phyloP scores from a whole-genome alignment of 1,140 invertebrate species.

The Ylistrum balloti region DNA sequence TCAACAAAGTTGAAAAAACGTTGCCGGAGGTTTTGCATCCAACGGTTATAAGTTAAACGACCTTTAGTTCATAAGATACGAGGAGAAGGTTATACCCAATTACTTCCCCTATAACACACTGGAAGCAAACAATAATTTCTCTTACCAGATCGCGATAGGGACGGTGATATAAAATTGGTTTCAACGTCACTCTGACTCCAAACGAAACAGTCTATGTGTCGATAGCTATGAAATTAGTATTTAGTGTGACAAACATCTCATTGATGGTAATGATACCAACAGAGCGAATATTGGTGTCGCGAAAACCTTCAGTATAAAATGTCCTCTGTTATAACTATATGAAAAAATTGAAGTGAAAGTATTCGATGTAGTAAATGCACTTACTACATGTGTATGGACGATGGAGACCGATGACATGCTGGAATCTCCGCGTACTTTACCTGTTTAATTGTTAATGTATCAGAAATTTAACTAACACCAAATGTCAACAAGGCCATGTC shows the following conservation, averaged over 20 bases:
- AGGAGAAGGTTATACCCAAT: background rate
- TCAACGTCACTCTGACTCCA: no score
- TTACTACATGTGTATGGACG: background rate
- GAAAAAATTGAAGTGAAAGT: no score
- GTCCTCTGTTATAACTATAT: no score
- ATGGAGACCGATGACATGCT: background rate
- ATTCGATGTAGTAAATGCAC: no score
- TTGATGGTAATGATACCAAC: no score
- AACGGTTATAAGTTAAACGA: background rate
- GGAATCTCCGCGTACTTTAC: background rate
- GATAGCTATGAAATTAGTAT: no score
- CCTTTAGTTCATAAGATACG: background rate
- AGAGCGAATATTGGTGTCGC: no score
- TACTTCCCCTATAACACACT: background rate
- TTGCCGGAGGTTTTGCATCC: background rate
- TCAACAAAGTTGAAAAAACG: background rate
- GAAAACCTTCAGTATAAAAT: no score
- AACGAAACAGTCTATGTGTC: no score
- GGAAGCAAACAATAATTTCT: background rate
- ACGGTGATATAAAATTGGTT: no score
- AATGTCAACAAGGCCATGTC: constrained; percentile 24
- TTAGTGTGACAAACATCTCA: no score
- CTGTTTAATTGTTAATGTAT: background rate
- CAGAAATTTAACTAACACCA: background rate
- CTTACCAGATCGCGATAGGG: no score